Evolutionary conservation across 92 coral and sea anemone species (phyloP), one percentile per base, ranked within the genome.

Genomic region (Epizoanthus scotinus): DNA sequence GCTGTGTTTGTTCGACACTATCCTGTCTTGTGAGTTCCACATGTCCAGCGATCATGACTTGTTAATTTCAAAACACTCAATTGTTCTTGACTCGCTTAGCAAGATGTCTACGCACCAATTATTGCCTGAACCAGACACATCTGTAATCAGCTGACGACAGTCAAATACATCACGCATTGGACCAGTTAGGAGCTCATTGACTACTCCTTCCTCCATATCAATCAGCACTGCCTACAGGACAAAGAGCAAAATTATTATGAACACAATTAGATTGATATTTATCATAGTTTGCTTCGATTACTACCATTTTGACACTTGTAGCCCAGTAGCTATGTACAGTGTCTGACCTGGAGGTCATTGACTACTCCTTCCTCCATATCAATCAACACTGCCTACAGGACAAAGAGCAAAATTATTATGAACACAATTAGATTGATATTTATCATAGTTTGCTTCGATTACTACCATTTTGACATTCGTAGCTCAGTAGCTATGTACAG

Each of bases 311-410:
- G 40, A 34, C 40, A 34, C 5, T 34, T 6, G 6, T 3, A 34
- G 40, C 40, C 6, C 40, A 34, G 6, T 34, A 6, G 40, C 40
- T 6, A n/a, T n/a, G n/a, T n/a, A n/a, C n/a, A n/a, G n/a, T n/a
- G n/a, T n/a, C n/a, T n/a, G n/a, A n/a, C n/a, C n/a, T n/a, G 88
- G 27, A 92, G 91, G 70, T 91, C 90, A 82, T 95, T 95, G 15
- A 95, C 98, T 27, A 95, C 99, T 15, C 99, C 99, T 77, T 95
- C 99, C 57, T 95, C 99, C 99, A 95, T 95, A 50, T 95, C 99
- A 80, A 95, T 93, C 78, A 93, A 73, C 52, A 95, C 99, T 18
- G 99, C 99, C 99, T 95, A 36, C 20, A 53, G 42, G 29, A 38
- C 49, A 67, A 9, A 29, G 52, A 38, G 10, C 38, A 54, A 7